phyloP scores from a whole-genome alignment of 2,797 vertebrate species.

The Tapera naevia region DNA sequence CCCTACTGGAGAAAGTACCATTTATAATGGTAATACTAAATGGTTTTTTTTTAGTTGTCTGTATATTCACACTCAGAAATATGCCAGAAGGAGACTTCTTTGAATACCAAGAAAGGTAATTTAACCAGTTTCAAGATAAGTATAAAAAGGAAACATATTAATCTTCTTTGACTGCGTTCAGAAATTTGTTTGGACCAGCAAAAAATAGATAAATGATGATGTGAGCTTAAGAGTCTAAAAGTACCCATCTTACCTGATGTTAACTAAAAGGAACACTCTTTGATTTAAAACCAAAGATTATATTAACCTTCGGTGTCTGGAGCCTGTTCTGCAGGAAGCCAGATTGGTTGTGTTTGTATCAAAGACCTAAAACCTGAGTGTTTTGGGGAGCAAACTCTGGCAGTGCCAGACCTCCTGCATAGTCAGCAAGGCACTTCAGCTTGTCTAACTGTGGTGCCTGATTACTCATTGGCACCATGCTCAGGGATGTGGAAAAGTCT shows the following conservation, averaged over 20 bases:
- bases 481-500: background rate
- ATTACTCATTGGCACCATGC: fast-evolving
- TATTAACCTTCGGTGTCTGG: background rate
- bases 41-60: background rate
- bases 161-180: background rate
- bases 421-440: background rate
- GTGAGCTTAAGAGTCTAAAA: background rate
- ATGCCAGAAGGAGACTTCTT: background rate
- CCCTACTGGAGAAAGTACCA: background rate
- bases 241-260: background rate
- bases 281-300: background rate
- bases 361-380: background rate
- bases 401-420: fast-evolving
- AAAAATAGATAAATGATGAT: background rate
- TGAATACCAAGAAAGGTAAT: background rate
- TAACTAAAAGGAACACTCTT: background rate
- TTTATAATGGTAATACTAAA: no score
- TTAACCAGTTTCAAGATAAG: background rate
- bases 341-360: background rate
- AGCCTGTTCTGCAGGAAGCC: background rate
- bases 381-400: background rate
- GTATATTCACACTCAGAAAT: background rate
- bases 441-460: background rate
- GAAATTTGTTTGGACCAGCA: background rate
- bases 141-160: background rate